phyloP scores from a whole-genome alignment of 2,888 invertebrate species.

The Trachelus troglodyta region DNA sequence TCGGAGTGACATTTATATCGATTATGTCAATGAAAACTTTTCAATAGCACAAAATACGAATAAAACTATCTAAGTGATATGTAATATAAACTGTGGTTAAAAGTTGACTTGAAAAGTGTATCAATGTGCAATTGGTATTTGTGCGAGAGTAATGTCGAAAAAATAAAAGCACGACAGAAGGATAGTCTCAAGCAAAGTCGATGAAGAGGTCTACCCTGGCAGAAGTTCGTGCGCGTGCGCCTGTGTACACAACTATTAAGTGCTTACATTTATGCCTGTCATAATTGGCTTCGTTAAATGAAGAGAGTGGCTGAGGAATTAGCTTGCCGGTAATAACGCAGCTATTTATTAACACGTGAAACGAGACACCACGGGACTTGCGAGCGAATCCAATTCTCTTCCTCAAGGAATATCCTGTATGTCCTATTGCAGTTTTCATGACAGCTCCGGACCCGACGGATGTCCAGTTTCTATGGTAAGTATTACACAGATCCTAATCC shows the following conservation, averaged over 20 bases:
- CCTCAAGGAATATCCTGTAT: not conserved
- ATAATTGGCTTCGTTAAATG: slow-evolving; percentile 65
- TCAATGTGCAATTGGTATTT: not conserved
- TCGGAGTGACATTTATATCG: not conserved
- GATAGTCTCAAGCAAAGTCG: not conserved
- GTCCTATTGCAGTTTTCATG: not conserved
- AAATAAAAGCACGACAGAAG: not conserved
- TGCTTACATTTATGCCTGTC: slow-evolving; percentile 63
- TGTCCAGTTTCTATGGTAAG: not conserved
- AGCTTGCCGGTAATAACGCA: slow-evolving; percentile 63
- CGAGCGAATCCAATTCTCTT: not conserved
- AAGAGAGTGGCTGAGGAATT: slow-evolving; percentile 63
- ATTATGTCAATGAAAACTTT: not conserved
- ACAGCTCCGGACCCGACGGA: not conserved
- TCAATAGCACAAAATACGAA: not conserved
- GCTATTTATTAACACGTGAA: slow-evolving; percentile 65
- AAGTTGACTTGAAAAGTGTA: not conserved
- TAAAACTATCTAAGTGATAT: not conserved
- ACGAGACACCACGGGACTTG: slow-evolving; percentile 41
- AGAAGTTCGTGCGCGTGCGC: slow-evolving; percentile 38
- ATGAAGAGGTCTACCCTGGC: slow-evolving; percentile 9
- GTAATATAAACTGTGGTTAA: not conserved
- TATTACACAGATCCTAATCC: not conserved
- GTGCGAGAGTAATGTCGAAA: not conserved
- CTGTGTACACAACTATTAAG: slow-evolving; percentile 62